Conservation (phyloP, 2,888 invertebrate genomes). For the Xestoiulus laeticollis region DNA sequence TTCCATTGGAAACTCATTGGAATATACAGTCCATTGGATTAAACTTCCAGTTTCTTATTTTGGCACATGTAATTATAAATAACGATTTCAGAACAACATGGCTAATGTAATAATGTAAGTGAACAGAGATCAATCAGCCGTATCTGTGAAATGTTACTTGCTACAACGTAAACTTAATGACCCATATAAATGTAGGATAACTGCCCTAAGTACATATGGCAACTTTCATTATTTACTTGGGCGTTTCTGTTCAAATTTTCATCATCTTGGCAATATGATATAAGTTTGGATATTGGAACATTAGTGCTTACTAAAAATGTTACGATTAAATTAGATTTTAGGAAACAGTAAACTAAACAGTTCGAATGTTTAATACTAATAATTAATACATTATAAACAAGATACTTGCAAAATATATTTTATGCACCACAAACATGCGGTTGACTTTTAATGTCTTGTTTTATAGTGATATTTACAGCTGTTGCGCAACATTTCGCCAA, state of each 20-base stretch:
- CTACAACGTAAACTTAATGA: not conserved
- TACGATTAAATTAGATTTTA: not conserved
- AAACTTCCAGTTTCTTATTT: not conserved
- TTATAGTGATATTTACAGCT: not conserved
- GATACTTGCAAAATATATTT: no score
- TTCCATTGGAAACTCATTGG: not conserved
- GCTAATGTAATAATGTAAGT: constrained; percentile 10
- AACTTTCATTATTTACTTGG: not conserved
- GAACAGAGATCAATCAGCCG: not conserved
- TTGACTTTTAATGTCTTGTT: not conserved
- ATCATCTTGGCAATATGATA: not conserved
- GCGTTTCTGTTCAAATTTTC: not conserved
- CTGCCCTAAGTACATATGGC: not conserved
- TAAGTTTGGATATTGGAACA: not conserved
- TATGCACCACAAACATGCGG: not conserved
- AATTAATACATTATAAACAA: no score
- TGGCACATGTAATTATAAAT: constrained; percentile 6
- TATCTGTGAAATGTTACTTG: not conserved
- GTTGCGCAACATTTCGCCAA: not conserved
- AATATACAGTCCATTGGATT: not conserved
- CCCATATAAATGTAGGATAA: not conserved
- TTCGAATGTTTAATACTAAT: no score
- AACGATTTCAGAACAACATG: not conserved
- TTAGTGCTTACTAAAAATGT: not conserved
- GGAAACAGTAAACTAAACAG: not conserved